These are phyloP conservation scores for Euborellia annulipes DNA, from an alignment of 1,140 invertebrate genomes.

Conservation along the genomic window DNA sequence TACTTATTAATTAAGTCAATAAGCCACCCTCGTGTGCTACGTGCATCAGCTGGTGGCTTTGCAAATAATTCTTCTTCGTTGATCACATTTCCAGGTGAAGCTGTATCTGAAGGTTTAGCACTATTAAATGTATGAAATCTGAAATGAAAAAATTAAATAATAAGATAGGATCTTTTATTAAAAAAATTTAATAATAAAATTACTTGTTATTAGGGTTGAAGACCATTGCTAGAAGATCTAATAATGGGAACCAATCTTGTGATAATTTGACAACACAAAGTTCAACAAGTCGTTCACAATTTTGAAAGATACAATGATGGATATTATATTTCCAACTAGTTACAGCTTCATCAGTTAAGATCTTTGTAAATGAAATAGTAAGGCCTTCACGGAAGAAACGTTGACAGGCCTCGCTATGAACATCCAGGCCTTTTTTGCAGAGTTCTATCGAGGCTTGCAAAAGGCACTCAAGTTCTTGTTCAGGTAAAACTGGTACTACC, in stretches of 20 bases:
- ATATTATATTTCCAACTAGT: slow-evolving; percentile 96
- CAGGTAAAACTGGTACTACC: slow-evolving; percentile 92
- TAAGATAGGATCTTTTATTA: neutral
- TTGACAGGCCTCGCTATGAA: slow-evolving; percentile 78
- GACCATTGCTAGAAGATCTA: slow-evolving; percentile 84
- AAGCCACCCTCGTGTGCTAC: slow-evolving; percentile 76
- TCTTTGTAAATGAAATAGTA: slow-evolving; percentile 91
- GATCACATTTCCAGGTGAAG: slow-evolving; percentile 41
- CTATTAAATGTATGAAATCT: slow-evolving; percentile 91
- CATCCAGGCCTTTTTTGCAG: slow-evolving; percentile 69
- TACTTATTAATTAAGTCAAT: slow-evolving; percentile 86
- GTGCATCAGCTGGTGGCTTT: slow-evolving; percentile 53
- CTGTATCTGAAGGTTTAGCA: slow-evolving; percentile 62
- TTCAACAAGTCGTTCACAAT: slow-evolving; percentile 82
- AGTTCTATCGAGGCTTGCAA: slow-evolving; percentile 79
- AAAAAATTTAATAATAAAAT: slow-evolving; percentile 19
- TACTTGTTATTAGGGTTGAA: slow-evolving; percentile 87
- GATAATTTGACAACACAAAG: slow-evolving; percentile 79
- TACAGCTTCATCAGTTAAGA: slow-evolving; percentile 95
- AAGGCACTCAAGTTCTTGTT: slow-evolving; percentile 86
- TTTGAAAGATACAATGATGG: slow-evolving; percentile 85
- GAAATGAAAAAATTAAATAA: slow-evolving; percentile 20
- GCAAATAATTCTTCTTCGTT: slow-evolving; percentile 68
- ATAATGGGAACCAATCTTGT: slow-evolving; percentile 83
- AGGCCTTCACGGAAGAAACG: slow-evolving; percentile 89